Base-by-base conservation (phyloP, 2,888 invertebrate species). In the Conistra vaccinii region DNA sequence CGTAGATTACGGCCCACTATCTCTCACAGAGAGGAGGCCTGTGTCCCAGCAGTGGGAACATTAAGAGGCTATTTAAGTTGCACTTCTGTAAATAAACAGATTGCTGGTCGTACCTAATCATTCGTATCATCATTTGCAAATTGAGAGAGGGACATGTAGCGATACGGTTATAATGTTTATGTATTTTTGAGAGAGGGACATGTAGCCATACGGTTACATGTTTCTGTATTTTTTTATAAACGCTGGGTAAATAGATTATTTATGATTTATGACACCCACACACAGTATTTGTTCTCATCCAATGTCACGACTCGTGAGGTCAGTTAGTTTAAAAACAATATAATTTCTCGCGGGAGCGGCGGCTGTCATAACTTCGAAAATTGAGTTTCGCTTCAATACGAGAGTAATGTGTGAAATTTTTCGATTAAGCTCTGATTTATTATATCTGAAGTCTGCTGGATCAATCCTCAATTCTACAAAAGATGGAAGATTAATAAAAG, bases 291-390 rank as follows among this genome's bases (percentile, higher is more conserved):
- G 42, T 66, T 53, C 32, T 26, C 23, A 39, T 48, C 1, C 57
- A 61, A 55, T 72, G 61, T 69, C 71, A 26, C n/a, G 62, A 69
- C 62, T 55, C 39, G 61, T 26, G 42, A 76, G 84, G 68, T 83
- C 73, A 76, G 65, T 75, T 63, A 73, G 79, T 71, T 76, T n/a
- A 69, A 81, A 84, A 86, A 87, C 85, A 87, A 78, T 82, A 70
- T 85, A 87, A 85, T 80, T 76, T 82, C 85, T 80, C 83, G 58
- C 32, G 78, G 87, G 85, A 85, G n/a, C 70, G 85, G 72, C 74
- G 73, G 48, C 82, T 85, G 85, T 83, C 83, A 78, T 51, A 87
- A 85, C 78, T 87, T 87, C n/a, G n/a, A 71, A 80, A 81, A 87
- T 82, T 78, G 77, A 76, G 85, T 87, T 85, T 82, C 74, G 58